These are phyloP conservation scores for Zaprionus obscuricornis DNA, from an alignment of 2,888 invertebrate species.

Conservation along the genomic window DNA sequence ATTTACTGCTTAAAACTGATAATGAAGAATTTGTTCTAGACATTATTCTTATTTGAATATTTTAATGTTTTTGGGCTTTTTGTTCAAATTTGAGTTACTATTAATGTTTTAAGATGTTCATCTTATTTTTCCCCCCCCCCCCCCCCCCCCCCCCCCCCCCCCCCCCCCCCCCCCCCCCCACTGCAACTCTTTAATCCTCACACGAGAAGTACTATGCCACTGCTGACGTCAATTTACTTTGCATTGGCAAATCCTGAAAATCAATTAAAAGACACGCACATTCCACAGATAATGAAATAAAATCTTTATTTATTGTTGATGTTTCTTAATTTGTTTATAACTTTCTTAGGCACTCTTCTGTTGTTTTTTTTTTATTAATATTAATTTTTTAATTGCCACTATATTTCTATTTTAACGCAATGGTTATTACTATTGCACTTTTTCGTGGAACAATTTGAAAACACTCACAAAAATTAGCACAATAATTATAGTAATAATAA, in stretches of 20 bases:
- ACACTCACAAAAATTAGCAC: no score
- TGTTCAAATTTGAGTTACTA: no score
- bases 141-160: no score
- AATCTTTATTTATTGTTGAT: not conserved
- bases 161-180: no score
- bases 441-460: not conserved
- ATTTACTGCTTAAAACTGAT: slow-evolving; percentile 41
- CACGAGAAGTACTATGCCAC: slow-evolving; percentile 32
- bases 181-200: slow-evolving; percentile 69
- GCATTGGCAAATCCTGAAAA: slow-evolving; percentile 63
- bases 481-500: no score
- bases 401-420: no score
- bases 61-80: slow-evolving; percentile 9
- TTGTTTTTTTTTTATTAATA: not conserved
- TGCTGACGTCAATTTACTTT: slow-evolving; percentile 54
- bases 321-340: slow-evolving; percentile 13
- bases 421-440: slow-evolving; percentile 46
- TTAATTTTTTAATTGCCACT: not conserved
- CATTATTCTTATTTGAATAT: slow-evolving; percentile 22
- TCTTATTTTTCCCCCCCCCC: no score
- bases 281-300: slow-evolving; percentile 29
- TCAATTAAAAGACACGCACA: slow-evolving; percentile 74
- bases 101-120: no score
- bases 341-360: slow-evolving; percentile 21
- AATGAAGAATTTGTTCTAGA: slow-evolving; percentile 23